Percentiles rank a stretch among this genome's conserved stretches.
Conservation (phyloP, 2,113 vertebrate genomes). For the Catagonus wagneri region DNA sequence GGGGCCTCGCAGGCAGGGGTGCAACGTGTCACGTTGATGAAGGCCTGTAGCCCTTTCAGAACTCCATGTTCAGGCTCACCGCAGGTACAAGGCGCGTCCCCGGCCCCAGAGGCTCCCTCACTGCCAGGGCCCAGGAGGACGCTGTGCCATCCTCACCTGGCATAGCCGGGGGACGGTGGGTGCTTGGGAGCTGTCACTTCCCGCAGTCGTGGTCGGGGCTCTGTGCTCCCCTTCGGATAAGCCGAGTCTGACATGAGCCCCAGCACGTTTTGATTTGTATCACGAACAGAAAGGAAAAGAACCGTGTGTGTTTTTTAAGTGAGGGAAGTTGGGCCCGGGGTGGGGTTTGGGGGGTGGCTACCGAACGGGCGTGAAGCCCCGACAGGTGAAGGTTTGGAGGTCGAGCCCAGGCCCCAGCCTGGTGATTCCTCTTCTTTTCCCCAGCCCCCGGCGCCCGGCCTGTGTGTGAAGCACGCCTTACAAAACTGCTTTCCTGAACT, state of each 20-base stretch:
- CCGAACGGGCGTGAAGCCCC: neutral
- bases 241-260: neutral
- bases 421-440: neutral
- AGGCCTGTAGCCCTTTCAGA: neutral
- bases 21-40: too few species aligned
- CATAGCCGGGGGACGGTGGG: neutral
- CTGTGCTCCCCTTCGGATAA: neutral
- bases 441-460: neutral
- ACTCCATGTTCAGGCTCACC: neutral
- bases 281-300: neutral
- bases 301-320: neutral
- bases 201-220: accelerated
- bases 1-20: neutral
- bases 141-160: neutral
- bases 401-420: neutral
- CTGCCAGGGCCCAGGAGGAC: neutral
- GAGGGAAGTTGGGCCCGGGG: neutral
- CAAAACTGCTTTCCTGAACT: conserved; percentile 37
- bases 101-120: neutral
- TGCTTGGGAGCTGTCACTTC: neutral
- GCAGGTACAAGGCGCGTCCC: neutral
- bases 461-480: neutral
- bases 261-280: neutral
- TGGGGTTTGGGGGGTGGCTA: neutral
- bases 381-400: neutral